Evolutionary conservation across 2,888 invertebrate genomes (phyloP), one percentile per base, ranked within the genome.

Genomic region (Polyommatus icarus): DNA sequence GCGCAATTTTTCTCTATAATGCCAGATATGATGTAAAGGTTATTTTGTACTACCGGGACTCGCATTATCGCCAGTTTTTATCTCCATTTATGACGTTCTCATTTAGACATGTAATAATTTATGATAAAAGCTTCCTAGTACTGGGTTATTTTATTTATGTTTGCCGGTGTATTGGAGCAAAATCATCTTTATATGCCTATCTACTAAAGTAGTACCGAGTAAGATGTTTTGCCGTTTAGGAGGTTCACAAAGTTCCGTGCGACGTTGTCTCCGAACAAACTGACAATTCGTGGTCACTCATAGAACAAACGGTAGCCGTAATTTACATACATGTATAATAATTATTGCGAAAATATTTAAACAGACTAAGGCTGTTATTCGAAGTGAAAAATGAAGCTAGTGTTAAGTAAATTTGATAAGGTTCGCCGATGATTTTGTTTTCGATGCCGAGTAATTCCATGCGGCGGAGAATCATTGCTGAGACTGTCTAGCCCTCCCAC

Each of bases 401-500:
- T 75, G 75, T 75, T 75, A 75, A 75, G 75, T 75, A 75, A 75
- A 50, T 29, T 75, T 75, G 50, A 75, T 75, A 54, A 54, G 24
- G 29, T 67, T 75, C 32, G 46, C 54, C 54, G 50, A 50, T 54
- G 29, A 29, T 50, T 75, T 50, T 15, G 46, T 73, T 75, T 54
- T 6, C 24, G 15, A 54, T 54, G 54, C 54, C 12, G 75, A 75
- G 50, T 24, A 72, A 54, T 75, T 75, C 75, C 75, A 54, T 29
- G 15, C 50, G 75, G 46, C 46, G 50, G 54, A 72, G 80, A 73
- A 81, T 79, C 18, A 80, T 80, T 79, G 82, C 83, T 83, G 85
- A 86, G 85, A 87, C 85, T 86, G 87, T 83, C 78, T 79, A 80
- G 86, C 86, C 86, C 86, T 86, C 86, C 86, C 85, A 79, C 77